phyloP scores from a whole-genome alignment of 2,888 invertebrate species.

The Bombyx huttoni region DNA sequence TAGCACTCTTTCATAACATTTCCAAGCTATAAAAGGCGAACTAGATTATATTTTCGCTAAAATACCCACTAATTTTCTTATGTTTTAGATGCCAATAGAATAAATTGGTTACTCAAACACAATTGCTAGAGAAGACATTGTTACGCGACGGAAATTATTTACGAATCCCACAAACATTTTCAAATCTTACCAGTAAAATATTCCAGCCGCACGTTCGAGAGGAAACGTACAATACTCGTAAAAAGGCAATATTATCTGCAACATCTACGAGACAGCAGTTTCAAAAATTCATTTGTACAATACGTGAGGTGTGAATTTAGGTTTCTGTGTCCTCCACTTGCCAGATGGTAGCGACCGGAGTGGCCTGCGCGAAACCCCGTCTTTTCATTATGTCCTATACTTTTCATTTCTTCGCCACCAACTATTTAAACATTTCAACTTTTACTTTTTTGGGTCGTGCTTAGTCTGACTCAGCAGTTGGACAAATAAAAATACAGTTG shows the following conservation, averaged over 20 bases:
- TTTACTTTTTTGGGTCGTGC: conserved; percentile 45
- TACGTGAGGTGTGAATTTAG: conserved; percentile 19
- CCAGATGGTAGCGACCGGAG: conserved; percentile 12
- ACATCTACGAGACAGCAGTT: conserved; percentile 4
- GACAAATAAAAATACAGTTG: conserved; percentile 15
- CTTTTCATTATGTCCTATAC: conserved; percentile 14
- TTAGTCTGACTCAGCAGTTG: conserved; percentile 24
- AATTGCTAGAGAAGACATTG: background rate
- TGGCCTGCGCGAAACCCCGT: conserved; percentile 10
- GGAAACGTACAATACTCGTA: background rate
- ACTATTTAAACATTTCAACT: conserved; percentile 30
- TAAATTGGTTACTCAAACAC: background rate
- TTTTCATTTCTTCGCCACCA: conserved; percentile 25
- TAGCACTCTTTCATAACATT: background rate
- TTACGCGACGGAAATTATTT: background rate
- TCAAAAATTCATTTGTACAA: conserved; percentile 21
- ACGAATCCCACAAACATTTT: background rate
- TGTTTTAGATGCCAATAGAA: background rate
- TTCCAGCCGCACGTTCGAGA: background rate
- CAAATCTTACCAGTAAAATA: background rate
- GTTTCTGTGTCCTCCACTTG: conserved; percentile 20
- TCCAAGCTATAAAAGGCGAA: background rate
- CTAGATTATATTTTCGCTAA: background rate
- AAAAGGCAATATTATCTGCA: background rate
- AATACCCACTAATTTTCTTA: background rate